A percentile compares a stretch with the other conserved stretches of the same genome.
Conservation (phyloP, 2,113 vertebrate species). For the Odobenus rosmarus region DNA sequence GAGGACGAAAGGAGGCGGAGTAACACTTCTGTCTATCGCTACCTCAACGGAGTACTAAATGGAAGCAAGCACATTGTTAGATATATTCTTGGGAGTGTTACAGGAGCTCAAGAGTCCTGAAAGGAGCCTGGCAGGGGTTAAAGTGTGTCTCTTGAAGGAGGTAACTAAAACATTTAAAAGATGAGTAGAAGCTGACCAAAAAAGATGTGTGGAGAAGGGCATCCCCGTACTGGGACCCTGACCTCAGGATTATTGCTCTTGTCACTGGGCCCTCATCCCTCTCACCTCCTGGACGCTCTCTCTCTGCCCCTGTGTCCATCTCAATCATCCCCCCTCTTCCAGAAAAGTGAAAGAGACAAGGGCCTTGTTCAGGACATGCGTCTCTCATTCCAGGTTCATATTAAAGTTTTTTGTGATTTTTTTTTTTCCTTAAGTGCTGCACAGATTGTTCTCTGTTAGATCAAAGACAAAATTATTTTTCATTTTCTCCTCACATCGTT, state of each 20-base stretch:
- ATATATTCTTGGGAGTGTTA: background rate
- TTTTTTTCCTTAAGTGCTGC: background rate
- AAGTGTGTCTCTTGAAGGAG: background rate
- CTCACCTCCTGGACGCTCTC: background rate
- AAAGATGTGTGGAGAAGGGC: background rate
- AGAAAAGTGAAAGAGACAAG: background rate
- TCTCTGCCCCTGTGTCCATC: background rate
- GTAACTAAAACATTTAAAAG: background rate
- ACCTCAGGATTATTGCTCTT: background rate
- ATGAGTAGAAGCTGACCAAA: background rate
- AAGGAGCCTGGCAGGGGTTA: background rate
- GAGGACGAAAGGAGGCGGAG: rapidly evolving
- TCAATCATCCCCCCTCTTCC: background rate
- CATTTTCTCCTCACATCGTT: background rate
- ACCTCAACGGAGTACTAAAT: background rate
- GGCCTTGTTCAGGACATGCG: rapidly evolving
- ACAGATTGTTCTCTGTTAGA: background rate
- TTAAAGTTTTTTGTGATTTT: background rate
- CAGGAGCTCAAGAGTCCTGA: background rate
- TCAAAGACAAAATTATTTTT: background rate
- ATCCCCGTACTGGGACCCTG: background rate
- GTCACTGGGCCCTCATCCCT: background rate
- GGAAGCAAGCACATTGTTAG: background rate
- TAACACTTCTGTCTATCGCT: background rate
- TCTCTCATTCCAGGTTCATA: background rate